Conservation (phyloP, 2,888 invertebrate species). For the Eupithecia dodoneata region DNA sequence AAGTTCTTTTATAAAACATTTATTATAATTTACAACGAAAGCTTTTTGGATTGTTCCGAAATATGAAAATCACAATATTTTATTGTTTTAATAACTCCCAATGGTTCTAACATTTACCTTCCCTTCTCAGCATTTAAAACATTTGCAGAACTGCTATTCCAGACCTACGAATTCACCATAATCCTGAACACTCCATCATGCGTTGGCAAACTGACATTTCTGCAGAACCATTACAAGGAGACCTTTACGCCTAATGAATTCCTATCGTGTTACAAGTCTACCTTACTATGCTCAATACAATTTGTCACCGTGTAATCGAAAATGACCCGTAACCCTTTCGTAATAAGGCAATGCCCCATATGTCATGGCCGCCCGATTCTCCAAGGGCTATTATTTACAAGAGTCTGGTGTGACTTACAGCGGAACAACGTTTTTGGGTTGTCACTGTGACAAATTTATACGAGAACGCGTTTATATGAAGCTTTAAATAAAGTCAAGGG, state of each 20-base stretch:
- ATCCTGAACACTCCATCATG: constrained; percentile 43
- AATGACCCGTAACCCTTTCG: constrained; percentile 43
- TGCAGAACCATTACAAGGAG: constrained; percentile 51
- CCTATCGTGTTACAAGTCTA: constrained; percentile 52
- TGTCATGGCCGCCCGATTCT: constrained; percentile 34
- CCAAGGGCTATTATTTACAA: constrained; percentile 57
- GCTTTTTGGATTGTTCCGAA: neutral
- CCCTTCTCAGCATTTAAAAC: constrained; percentile 1
- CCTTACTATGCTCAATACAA: constrained; percentile 53
- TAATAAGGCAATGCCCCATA: constrained; percentile 44
- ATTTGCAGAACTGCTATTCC: neutral
- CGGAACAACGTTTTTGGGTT: constrained; percentile 59
- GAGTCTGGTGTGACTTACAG: constrained; percentile 61
- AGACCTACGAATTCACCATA: constrained; percentile 23
- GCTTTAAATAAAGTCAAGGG: constrained; percentile 56
- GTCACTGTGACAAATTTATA: constrained; percentile 66
- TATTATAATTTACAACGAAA: neutral
- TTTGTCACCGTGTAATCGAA: constrained; percentile 47
- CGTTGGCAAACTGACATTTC: constrained; percentile 53
- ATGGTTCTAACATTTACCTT: neutral
- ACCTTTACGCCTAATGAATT: constrained; percentile 72
- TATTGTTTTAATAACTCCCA: neutral
- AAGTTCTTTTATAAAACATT: neutral
- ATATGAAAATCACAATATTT: neutral
- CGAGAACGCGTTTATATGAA: constrained; percentile 58